phyloP scores from a whole-genome alignment of 2,888 invertebrate genomes.

The Philonicus albiceps region DNA sequence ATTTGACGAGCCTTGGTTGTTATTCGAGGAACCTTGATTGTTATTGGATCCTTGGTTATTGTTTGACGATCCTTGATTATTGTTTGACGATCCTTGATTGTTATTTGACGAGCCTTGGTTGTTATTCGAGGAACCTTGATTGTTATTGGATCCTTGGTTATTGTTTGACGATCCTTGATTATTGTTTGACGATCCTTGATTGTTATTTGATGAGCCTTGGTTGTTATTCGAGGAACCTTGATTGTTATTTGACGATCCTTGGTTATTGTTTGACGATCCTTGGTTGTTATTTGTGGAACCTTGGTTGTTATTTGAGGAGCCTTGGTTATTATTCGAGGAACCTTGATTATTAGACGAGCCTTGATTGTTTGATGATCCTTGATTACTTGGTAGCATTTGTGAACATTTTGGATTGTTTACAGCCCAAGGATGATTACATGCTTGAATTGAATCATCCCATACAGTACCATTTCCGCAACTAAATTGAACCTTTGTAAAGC shows the following conservation, averaged over 20 bases:
- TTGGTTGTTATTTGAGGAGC: slow-evolving; percentile 3
- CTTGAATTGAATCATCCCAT: slow-evolving; percentile 74
- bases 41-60: slow-evolving; percentile 43
- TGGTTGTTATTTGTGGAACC: slow-evolving; percentile 44
- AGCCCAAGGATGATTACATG: slow-evolving; percentile 77
- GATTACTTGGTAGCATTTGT: slow-evolving; percentile 4
- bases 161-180: slow-evolving; percentile 31
- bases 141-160: slow-evolving; percentile 51
- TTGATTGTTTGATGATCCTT: slow-evolving; percentile 31
- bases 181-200: slow-evolving; percentile 22
- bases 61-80: slow-evolving; percentile 39
- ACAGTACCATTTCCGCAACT: slow-evolving; percentile 78
- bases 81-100: slow-evolving; percentile 19
- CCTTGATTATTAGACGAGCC: slow-evolving; percentile 42
- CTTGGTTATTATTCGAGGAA: slow-evolving; percentile 1
- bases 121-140: slow-evolving; percentile 36
- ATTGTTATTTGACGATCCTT: slow-evolving; percentile 45
- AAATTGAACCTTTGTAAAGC: slow-evolving; percentile 74
- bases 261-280: slow-evolving; percentile 41
- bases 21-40: slow-evolving; percentile 30
- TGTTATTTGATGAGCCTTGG: slow-evolving; percentile 24
- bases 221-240: slow-evolving; percentile 3
- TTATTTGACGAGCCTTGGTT: background rate
- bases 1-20: background rate
- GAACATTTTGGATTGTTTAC: slow-evolving; percentile 51